These are phyloP conservation scores for Isotomurus palustris DNA, from an alignment of 2,888 invertebrate species.

Conservation along the genomic window DNA sequence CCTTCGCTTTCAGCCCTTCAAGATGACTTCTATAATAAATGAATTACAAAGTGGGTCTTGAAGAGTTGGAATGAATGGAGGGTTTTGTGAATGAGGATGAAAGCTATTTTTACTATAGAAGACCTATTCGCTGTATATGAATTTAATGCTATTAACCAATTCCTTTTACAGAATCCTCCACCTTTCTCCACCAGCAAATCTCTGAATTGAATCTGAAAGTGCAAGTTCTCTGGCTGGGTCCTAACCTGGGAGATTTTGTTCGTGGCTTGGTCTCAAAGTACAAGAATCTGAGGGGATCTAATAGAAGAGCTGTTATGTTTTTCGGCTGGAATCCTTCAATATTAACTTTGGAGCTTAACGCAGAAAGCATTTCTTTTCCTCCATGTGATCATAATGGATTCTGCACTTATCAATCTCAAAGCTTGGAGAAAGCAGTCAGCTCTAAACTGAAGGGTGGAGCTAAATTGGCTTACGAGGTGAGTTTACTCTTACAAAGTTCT, in stretches of 20 bases:
- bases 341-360: constrained; percentile 48
- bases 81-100: too few species aligned
- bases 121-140: too few species aligned
- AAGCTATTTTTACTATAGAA: too few species aligned
- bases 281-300: constrained; percentile 1
- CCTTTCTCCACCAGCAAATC: constrained; percentile 60
- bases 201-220: constrained; percentile 58
- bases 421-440: constrained; percentile 65
- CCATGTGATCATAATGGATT: constrained; percentile 55
- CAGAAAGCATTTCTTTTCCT: constrained; percentile 58
- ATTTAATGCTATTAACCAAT: too few species aligned
- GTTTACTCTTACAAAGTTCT: too few species aligned
- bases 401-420: constrained; percentile 66
- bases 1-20: too few species aligned
- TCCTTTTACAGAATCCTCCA: constrained; percentile 51
- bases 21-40: too few species aligned
- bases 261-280: constrained; percentile 33
- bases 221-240: constrained; percentile 66
- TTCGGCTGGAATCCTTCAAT: constrained; percentile 63
- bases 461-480: constrained; percentile 53
- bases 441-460: constrained; percentile 56
- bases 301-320: constrained; percentile 53
- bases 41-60: too few species aligned
- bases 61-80: too few species aligned
- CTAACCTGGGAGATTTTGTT: constrained; percentile 53